These are phyloP conservation scores for Melanaphis sacchari DNA, from an alignment of 1,140 invertebrate species.

Conservation along the genomic window DNA sequence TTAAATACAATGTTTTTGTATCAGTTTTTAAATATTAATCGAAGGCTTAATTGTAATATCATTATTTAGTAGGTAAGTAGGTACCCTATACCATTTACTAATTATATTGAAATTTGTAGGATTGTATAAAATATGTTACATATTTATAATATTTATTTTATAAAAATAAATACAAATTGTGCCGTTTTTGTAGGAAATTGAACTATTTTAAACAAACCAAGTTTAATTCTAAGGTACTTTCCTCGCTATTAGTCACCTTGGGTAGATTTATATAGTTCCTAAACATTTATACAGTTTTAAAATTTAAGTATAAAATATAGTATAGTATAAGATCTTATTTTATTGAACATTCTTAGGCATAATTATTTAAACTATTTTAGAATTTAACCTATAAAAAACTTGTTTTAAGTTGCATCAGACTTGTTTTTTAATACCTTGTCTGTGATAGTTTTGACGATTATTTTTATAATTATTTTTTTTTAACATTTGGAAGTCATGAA, in stretches of 20 bases:
- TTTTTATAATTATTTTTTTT: neutral
- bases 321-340: neutral
- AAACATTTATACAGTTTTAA: neutral
- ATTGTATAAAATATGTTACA: too few species aligned
- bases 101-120: too few species aligned
- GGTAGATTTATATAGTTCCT: neutral
- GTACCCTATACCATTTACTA: too few species aligned
- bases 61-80: too few species aligned
- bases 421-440: slow-evolving; percentile 3
- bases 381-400: neutral
- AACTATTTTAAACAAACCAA: neutral
- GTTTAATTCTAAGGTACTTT: neutral
- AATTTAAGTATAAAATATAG: neutral
- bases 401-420: neutral
- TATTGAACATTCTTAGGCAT: neutral
- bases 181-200: neutral
- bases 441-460: neutral
- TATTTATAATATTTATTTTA: too few species aligned
- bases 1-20: too few species aligned
- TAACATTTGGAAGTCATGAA: neutral
- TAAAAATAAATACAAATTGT: too few species aligned
- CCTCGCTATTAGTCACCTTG: neutral
- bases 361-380: slow-evolving; percentile 13
- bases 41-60: too few species aligned
- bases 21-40: too few species aligned